phyloP scores from a whole-genome alignment of 2,888 invertebrate species.

The Oscheius sp. region DNA sequence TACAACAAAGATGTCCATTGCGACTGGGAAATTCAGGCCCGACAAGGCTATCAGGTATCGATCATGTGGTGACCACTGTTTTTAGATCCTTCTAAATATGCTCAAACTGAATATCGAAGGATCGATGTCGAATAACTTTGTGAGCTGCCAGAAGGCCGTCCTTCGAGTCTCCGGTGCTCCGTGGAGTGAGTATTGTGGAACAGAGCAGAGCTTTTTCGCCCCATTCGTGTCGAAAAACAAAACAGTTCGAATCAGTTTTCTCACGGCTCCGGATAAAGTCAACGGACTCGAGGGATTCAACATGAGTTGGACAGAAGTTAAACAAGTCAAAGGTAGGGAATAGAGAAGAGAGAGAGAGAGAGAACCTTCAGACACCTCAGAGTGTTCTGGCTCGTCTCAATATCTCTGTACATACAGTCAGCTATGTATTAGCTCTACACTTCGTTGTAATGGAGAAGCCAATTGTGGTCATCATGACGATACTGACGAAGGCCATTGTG shows the following conservation, averaged over 20 bases:
- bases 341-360: not conserved
- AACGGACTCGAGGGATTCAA: slow-evolving; percentile 69
- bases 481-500: slow-evolving; percentile 78
- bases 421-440: slow-evolving; percentile 82
- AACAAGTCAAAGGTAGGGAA: slow-evolving; percentile 48
- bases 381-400: slow-evolving; percentile 73
- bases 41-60: slow-evolving; percentile 56
- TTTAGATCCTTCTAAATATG: slow-evolving; percentile 85
- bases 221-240: slow-evolving; percentile 40
- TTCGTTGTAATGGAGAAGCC: slow-evolving; percentile 72
- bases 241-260: slow-evolving; percentile 59
- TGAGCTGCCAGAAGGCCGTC: slow-evolving; percentile 58
- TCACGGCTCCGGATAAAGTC: slow-evolving; percentile 68
- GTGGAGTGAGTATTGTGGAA: slow-evolving; percentile 51
- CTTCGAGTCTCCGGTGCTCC: slow-evolving; percentile 42
- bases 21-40: slow-evolving; percentile 85
- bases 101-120: slow-evolving; percentile 92
- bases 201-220: slow-evolving; percentile 35
- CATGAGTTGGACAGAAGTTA: slow-evolving; percentile 69
- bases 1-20: slow-evolving; percentile 87
- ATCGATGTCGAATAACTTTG: slow-evolving; percentile 58
- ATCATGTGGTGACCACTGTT: not conserved
- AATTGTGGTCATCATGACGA: slow-evolving; percentile 84
- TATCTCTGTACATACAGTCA: slow-evolving; percentile 80
- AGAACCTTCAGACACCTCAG: slow-evolving; percentile 49